A percentile compares a stretch with the other conserved stretches of the same genome.
Conservation (phyloP, 2,888 invertebrate species). For the Incurvaria masculella region DNA sequence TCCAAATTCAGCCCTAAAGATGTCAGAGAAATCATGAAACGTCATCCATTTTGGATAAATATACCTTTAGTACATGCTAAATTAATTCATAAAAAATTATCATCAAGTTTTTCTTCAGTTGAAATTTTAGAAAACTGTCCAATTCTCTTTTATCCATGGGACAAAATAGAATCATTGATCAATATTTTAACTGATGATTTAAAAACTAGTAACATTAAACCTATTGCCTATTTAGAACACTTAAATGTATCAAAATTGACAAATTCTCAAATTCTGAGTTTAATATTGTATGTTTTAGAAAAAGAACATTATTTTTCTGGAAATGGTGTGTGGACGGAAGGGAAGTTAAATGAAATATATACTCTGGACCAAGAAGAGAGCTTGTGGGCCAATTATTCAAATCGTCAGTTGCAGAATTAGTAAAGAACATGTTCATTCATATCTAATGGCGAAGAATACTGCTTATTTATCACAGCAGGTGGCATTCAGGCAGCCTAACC, state of each 20-base stretch:
- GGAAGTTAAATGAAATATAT: conserved; percentile 20
- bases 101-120: conserved; percentile 25
- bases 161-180: conserved; percentile 31
- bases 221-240: conserved; percentile 22
- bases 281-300: conserved; percentile 41
- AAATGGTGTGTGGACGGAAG: conserved; percentile 47
- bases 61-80: conserved; percentile 40
- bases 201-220: conserved; percentile 11
- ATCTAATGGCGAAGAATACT: too few species aligned
- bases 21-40: conserved; percentile 29
- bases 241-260: conserved; percentile 26
- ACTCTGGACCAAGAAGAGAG: not conserved
- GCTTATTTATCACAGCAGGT: too few species aligned
- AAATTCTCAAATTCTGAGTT: conserved; percentile 38
- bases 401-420: too few species aligned
- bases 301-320: conserved; percentile 47
- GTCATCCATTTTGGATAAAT: conserved; percentile 48
- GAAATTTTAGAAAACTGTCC: conserved; percentile 45
- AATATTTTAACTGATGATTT: conserved; percentile 18
- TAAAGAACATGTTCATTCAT: too few species aligned
- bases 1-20: conserved; percentile 23
- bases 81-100: conserved; percentile 33
- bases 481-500: too few species aligned
- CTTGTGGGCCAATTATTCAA: too few species aligned
- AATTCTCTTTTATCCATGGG: conserved; percentile 46